These are phyloP conservation scores for Pogonus chalceus DNA, from an alignment of 1,140 invertebrate species.

Conservation along the genomic window DNA sequence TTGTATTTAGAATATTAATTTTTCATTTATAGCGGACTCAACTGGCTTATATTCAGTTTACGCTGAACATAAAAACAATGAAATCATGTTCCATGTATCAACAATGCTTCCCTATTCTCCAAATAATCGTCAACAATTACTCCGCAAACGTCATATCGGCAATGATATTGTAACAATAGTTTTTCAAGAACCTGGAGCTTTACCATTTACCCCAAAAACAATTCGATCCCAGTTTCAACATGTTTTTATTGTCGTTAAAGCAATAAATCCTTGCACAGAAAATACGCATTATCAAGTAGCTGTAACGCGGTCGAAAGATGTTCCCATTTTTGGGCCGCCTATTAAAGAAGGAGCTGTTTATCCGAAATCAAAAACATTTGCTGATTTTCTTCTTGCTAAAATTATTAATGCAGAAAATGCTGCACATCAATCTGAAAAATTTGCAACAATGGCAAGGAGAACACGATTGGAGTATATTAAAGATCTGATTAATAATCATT, in stretches of 20 bases:
- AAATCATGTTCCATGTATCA: conserved; percentile 92
- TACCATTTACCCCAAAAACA: conserved; percentile 84
- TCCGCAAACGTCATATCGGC: conserved; percentile 86
- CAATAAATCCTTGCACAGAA: conserved; percentile 83
- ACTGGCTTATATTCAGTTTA: conserved; percentile 82
- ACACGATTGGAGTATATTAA: conserved; percentile 94
- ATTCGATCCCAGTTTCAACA: conserved; percentile 95
- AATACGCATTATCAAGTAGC: conserved; percentile 85
- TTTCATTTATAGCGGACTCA: conserved; percentile 55
- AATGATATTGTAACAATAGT: conserved; percentile 95
- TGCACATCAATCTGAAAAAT: conserved; percentile 91
- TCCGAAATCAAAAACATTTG: conserved; percentile 79
- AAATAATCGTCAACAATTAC: conserved; percentile 83
- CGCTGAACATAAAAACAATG: conserved; percentile 70
- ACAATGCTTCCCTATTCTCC: conserved; percentile 87
- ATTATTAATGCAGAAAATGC: conserved; percentile 98
- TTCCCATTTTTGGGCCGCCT: conserved; percentile 90
- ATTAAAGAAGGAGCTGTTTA: conserved; percentile 77
- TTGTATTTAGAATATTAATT: background rate
- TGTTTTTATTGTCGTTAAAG: conserved; percentile 91
- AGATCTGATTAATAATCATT: conserved; percentile 78
- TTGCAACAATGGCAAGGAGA: conserved; percentile 92
- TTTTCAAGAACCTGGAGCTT: conserved; percentile 91
- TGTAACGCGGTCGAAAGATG: conserved; percentile 88
- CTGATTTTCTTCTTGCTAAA: conserved; percentile 90